These are phyloP conservation scores for Ophraella communa DNA, from an alignment of 2,888 invertebrate genomes.

Conservation along the genomic window DNA sequence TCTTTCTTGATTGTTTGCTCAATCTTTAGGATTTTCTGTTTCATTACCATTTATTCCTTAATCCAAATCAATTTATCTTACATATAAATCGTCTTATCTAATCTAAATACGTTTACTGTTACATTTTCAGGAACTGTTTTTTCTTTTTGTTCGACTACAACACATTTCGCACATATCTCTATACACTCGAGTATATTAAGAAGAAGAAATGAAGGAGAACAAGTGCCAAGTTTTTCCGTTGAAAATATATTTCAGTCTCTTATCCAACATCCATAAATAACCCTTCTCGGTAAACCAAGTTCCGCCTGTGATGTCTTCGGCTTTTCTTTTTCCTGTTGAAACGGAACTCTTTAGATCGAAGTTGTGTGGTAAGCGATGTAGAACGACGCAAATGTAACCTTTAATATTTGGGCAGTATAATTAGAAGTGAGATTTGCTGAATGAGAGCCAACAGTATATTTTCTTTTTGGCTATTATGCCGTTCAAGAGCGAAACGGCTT, in stretches of 20 bases:
- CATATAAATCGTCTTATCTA: too few species aligned
- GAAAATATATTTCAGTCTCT: background rate
- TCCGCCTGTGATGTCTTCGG: background rate
- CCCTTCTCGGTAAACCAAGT: background rate
- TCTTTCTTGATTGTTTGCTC: too few species aligned
- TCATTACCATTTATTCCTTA: too few species aligned
- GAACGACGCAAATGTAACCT: slow-evolving; percentile 9
- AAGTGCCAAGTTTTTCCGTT: background rate
- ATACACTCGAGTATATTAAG: background rate
- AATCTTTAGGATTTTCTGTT: too few species aligned
- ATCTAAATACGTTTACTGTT: too few species aligned
- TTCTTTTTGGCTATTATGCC: slow-evolving; percentile 8
- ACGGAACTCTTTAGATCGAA: slow-evolving; percentile 10
- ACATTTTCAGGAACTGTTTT: too few species aligned
- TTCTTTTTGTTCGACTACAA: too few species aligned
- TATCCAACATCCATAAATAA: background rate
- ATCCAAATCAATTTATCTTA: too few species aligned
- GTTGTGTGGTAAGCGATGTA: slow-evolving; percentile 14
- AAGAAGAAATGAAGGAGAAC: background rate
- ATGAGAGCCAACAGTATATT: slow-evolving; percentile 11
- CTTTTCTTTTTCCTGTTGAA: slow-evolving; percentile 9
- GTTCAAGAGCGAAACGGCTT: slow-evolving; percentile 15
- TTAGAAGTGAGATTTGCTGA: slow-evolving; percentile 16
- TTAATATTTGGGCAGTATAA: slow-evolving; percentile 16
- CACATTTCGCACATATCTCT: too few species aligned